Base-by-base conservation (phyloP, 1,140 invertebrate genomes). In the Cherax destructor region DNA sequence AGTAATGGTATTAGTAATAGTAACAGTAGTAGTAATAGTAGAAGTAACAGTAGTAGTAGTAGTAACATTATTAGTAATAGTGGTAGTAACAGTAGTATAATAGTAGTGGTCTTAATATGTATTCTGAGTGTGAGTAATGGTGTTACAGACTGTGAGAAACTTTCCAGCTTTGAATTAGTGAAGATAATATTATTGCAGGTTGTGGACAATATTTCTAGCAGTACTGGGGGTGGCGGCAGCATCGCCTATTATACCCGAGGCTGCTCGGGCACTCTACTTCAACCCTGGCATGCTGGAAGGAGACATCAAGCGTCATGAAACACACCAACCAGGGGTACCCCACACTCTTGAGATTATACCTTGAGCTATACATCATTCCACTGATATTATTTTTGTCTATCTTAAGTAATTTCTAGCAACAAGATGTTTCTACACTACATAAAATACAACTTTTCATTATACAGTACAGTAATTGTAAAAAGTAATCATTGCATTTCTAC, bases 251-350 rank as follows among this genome's bases (percentile, higher is more conserved):
- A 13, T 79, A 1, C 86, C 86, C 4, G 52, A n/a, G 24, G 76
- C 76, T 7, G 86, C 86, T 24, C 76, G 77, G 76, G 86, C 86
- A 16, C 24, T 88, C 52, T 88, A 88, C 77, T 56, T 10, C 52
- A 88, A 88, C 77, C 77, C 76, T 6, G 76, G 77, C 10, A 74
- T 88, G 41, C 79, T 88, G 52, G 52, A 88, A 50, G 86, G 86
- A 30, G 86, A 88, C 86, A 88, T 88, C 56, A 88, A 88, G 77
- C 74, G 76, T 41, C n/a, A 61, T n/a, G 86, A 76, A 18, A 76
- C 76, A 78, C 86, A 88, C 56, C 52, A 79, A 24, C 76, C 86
- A 21, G 86, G 76, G 86, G 86, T 88, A 79, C 79, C 49, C 41
- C 13, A 56, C 18, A 11, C 10, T 56, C 52, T 56, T 56, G 52